Base-by-base conservation (phyloP, 2,797 vertebrate genomes). In the Typhlichthys eigenmanni region DNA sequence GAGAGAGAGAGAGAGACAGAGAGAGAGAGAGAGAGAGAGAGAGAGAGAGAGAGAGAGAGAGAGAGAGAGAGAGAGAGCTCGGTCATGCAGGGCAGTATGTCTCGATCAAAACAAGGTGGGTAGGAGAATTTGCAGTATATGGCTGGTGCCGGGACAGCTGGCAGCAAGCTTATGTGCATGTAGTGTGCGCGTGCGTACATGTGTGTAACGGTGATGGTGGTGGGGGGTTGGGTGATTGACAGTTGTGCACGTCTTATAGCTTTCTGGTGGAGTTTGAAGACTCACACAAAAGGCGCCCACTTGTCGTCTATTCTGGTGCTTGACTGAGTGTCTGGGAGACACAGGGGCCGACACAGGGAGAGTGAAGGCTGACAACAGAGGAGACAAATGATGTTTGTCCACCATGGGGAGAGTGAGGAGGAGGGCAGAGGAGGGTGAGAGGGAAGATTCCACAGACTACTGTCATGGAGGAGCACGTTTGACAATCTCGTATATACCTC, bases 401-500 rank as follows among this genome's bases (percentile, higher is more conserved):
- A 11, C 5, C 13, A 34, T 4, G 16, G 5, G 11, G 10, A 11
- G 13, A 38, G 14, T 5, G 38, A 58, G 38, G 38, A 38, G 13
- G 71, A 70, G 84, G 24, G 24, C 24, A 54, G 55, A 51, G 53
- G 67, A 58, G 58, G 47, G 65, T 60, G 57, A 47, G 34, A 63
- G 45, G 59, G 47, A 34, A 53, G 79, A 43, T 46, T 19, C 69
- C 71, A 76, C 54, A 47, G 61, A 69, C 62, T 85, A 55, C 79
- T 85, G 79, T 85, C 74, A 75, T 75, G 79, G 79, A 73, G 77
- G 70, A 83, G 86, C 71, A 65, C 62, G 78, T 79, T 72, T 88
- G 86, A 88, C 85, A 88, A 82, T 80, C 77, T 66, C 71, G 38
- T 1, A 51, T 78, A 78, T 83, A 86, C 76, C 77, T 76, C 71